These are phyloP conservation scores for Eupithecia insigniata DNA, from an alignment of 2,888 invertebrate genomes.

Conservation along the genomic window DNA sequence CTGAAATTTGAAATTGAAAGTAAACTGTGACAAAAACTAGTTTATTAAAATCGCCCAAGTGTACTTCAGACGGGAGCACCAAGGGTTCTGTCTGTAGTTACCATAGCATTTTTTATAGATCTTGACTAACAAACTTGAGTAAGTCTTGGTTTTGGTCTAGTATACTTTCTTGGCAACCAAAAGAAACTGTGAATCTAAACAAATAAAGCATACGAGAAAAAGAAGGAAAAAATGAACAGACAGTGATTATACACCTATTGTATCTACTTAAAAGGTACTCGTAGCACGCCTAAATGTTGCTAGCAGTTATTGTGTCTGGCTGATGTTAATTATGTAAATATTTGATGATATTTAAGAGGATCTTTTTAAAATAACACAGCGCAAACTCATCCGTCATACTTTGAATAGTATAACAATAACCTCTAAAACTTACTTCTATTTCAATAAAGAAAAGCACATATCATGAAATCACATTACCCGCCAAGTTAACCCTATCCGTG, in stretches of 20 bases:
- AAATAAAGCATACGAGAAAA: not conserved
- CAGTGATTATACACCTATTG: not conserved
- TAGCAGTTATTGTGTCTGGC: too few relatives aligned
- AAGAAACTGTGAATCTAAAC: not conserved
- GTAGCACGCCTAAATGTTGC: too few relatives aligned
- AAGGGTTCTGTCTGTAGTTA: not conserved
- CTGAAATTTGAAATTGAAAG: not conserved
- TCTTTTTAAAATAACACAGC: not conserved
- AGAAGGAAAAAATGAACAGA: not conserved
- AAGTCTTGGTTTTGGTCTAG: not conserved
- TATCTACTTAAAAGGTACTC: not conserved
- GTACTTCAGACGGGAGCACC: not conserved
- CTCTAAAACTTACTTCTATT: not conserved
- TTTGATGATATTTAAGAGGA: not conserved
- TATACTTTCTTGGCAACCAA: not conserved
- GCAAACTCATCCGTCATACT: not conserved
- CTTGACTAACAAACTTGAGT: too few relatives aligned
- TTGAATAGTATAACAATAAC: not conserved
- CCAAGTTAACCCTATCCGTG: slow-evolving; percentile 51
- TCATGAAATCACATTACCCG: slow-evolving; percentile 30
- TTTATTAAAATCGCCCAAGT: not conserved
- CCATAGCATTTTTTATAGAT: not conserved
- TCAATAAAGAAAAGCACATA: slow-evolving; percentile 28
- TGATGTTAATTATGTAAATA: too few relatives aligned
- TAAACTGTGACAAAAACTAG: not conserved